These are phyloP conservation scores for Mactra quadrangularis DNA, from an alignment of 1,140 invertebrate species.

Conservation along the genomic window DNA sequence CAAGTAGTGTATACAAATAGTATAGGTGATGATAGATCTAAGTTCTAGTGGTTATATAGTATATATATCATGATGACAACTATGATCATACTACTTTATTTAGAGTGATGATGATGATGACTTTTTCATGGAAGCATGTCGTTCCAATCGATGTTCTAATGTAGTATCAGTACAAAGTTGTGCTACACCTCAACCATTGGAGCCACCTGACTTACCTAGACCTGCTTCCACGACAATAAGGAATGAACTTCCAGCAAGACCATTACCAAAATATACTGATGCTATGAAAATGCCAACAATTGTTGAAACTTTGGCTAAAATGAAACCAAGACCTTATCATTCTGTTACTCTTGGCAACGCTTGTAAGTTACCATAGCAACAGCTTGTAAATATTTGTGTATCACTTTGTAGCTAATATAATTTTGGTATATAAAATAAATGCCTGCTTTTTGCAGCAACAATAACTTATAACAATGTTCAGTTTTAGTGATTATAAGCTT, in stretches of 20 bases:
- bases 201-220: slow-evolving; percentile 42
- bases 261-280: slow-evolving; percentile 53
- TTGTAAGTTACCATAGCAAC: slow-evolving; percentile 47
- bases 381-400: background rate
- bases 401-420: too few relatives aligned
- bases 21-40: background rate
- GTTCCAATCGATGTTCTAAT: background rate
- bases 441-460: too few relatives aligned
- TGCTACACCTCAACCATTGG: slow-evolving; percentile 43
- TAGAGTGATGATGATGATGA: slow-evolving; percentile 50
- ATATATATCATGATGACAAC: too few relatives aligned
- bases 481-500: too few relatives aligned
- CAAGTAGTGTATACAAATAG: background rate
- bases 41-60: too few relatives aligned
- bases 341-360: slow-evolving; percentile 54
- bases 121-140: slow-evolving; percentile 34
- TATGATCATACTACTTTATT: background rate
- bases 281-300: slow-evolving; percentile 60
- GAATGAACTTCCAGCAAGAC: slow-evolving; percentile 48
- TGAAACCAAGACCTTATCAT: slow-evolving; percentile 51
- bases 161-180: slow-evolving; percentile 52
- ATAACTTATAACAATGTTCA: too few relatives aligned
- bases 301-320: slow-evolving; percentile 54
- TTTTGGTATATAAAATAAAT: too few relatives aligned
- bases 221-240: slow-evolving; percentile 20